Evolutionary conservation across 2,797 vertebrate genomes (phyloP), one percentile per base, ranked within the genome.

Genomic region (Enteromius thamalakanensis): DNA sequence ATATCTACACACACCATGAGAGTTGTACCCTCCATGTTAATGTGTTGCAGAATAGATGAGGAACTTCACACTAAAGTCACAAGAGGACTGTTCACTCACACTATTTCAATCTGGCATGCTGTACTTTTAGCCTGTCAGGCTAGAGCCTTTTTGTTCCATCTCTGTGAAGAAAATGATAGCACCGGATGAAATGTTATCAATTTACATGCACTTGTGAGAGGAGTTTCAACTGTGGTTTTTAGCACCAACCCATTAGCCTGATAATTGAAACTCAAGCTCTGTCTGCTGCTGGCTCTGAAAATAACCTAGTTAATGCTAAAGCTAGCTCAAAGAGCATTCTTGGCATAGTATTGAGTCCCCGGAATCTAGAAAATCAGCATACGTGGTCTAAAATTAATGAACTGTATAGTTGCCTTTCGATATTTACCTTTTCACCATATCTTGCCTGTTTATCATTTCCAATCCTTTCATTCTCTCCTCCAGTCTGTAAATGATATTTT

Each of bases 61-160:
- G 74, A 85, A 84, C 81, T 84, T 86, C 84, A 84, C 84, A 81
- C 81, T 79, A 26, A 69, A 75, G 79, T 51, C 81, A 84, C 79
- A 81, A 84, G 84, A 76, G 84, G 17, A 53, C 72, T 83, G 60
- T 62, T 85, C 51, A 76, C 55, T 82, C 53, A 64, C 45, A 62
- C 71, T 74, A 60, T 81, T 81, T 84, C 75, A 49, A 21, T 86
- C 78, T 79, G 65, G 65, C 51, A 70, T 83, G 62, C 79, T 80
- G 40, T 80, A 80, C 84, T 76, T 76, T 79, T 60, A 47, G 53
- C 64, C 77, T 67, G 53, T 79, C 79, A 82, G 60, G 62, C 14
- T 58, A 68, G 45, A 70, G 55, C 49, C 64, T 47, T 68, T 81
- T 71, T 71, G 67, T 81, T 26, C 45, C 74, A 78, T 60, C 51